Percentiles rank a stretch among this genome's conserved stretches.
Conservation (phyloP, 2,113 vertebrate species). For the Anolis carolinensis region DNA sequence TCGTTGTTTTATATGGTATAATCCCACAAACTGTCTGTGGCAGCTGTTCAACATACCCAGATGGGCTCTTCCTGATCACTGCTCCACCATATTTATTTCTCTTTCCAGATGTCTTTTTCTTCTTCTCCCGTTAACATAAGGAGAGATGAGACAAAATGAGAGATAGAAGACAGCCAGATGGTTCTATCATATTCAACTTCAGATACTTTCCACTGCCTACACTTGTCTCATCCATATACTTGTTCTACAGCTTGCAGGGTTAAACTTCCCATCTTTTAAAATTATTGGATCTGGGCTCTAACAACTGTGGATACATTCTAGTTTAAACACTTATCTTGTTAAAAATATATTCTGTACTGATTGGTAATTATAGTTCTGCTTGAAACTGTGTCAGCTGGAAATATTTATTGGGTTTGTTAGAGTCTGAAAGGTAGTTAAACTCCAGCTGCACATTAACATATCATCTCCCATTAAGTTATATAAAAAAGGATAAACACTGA, state of each 20-base stretch:
- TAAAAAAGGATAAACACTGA: constrained; percentile 64
- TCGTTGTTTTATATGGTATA: no score
- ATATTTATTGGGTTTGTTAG: constrained; percentile 56
- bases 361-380: constrained; percentile 64
- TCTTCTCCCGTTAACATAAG: not conserved
- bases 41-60: not conserved
- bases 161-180: not conserved
- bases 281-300: constrained; percentile 11
- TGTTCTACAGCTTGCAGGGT: not conserved
- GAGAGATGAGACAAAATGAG: not conserved
- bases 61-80: not conserved
- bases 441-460: constrained; percentile 68
- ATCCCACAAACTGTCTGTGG: not conserved
- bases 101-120: not conserved
- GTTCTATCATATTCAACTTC: not conserved
- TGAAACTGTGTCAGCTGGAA: constrained; percentile 55
- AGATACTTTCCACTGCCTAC: not conserved
- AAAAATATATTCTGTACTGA: constrained; percentile 50
- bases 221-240: not conserved
- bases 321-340: constrained; percentile 23
- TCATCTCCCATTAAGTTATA: constrained; percentile 62
- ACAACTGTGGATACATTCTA: constrained; percentile 24
- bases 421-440: constrained; percentile 57
- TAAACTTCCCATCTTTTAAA: not conserved
- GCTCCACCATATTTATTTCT: not conserved